Evolutionary conservation across 2,113 vertebrate genomes (phyloP), one percentile per base, ranked within the genome.

Genomic region (Psophia crepitans): DNA sequence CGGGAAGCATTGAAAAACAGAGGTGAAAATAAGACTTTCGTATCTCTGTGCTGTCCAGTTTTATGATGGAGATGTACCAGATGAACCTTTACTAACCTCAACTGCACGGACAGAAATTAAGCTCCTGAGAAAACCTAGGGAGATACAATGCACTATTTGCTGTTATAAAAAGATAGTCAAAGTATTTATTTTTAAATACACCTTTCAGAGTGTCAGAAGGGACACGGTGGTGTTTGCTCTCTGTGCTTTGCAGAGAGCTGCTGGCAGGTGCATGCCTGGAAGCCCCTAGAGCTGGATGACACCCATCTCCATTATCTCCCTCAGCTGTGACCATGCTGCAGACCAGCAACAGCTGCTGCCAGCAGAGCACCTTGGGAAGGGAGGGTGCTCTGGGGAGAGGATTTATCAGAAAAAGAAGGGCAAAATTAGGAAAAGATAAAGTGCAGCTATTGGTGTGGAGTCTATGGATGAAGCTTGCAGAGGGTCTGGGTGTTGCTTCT

Each of bases 371-470:
- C 26, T 48, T 2, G 54, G 81, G 60, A 46, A 20, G n/a, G 53
- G 77, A 57, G 27, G 11, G 12, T 5, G 23, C 5, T 35, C 7
- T 19, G n/a, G 35, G 56, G 14, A 51, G 64, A 30, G 7, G 8
- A 12, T 54, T 86, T n/a, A 30, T n/a, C 5, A 53, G 33, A 2
- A n/a, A 9, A 51, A 21, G 41, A 18, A 58, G 12, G 20, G 14
- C 23, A 18, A 14, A 5, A 44, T 27, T 0, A 7, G 8, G 5
- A 4, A 1, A 23, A 41, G 13, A 0, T 6, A 9, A 0, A 30
- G 3, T 0, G 0, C 0, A 12, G 18, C 0, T n/a, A 0, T 7
- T 58, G 22, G 1, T 33, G 20, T 56, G 54, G 14, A 20, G 53
- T 6, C 2, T 0, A 0, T 7, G 8, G 3, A 3, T 61, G 27